Conservation (phyloP, 2,888 invertebrate species). For the Listrodromus nycthemerus region DNA sequence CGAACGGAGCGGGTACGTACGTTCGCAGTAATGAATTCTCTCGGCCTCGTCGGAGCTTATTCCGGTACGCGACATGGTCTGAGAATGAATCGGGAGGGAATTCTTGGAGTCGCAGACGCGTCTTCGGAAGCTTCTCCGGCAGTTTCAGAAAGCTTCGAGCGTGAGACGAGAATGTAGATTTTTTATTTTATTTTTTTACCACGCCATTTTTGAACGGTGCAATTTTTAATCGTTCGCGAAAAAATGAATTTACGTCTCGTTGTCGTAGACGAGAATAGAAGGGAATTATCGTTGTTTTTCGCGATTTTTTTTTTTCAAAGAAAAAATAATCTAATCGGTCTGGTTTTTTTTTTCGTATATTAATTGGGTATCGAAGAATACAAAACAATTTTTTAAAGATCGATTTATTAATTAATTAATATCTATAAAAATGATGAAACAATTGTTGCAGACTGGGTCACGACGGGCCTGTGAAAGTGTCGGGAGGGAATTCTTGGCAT, state of each 20-base stretch:
- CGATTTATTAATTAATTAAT: too few relatives aligned
- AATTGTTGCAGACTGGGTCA: too few relatives aligned
- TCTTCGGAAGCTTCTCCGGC: background rate
- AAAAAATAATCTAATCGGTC: too few relatives aligned
- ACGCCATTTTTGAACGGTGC: background rate
- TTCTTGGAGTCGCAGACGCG: constrained; percentile 4
- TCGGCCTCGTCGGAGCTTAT: constrained; percentile 21
- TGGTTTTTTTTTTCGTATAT: too few relatives aligned
- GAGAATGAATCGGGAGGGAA: constrained; percentile 4
- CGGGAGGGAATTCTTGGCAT: constrained; percentile 20
- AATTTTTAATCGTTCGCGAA: too few relatives aligned
- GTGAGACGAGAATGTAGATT: background rate
- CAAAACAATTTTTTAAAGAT: too few relatives aligned
- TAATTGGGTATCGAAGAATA: too few relatives aligned
- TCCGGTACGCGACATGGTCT: background rate
- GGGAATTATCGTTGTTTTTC: too few relatives aligned
- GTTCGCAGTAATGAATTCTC: constrained; percentile 36
- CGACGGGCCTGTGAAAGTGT: background rate
- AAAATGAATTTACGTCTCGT: too few relatives aligned
- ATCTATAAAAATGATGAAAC: too few relatives aligned
- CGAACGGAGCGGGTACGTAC: constrained; percentile 2
- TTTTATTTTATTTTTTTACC: background rate
- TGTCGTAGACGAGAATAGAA: too few relatives aligned
- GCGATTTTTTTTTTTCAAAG: too few relatives aligned
- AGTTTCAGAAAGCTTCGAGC: background rate